Evolutionary conservation across 2,113 vertebrate genomes (phyloP), one percentile per base, ranked within the genome.

Genomic region (Sigmodon hispidus): DNA sequence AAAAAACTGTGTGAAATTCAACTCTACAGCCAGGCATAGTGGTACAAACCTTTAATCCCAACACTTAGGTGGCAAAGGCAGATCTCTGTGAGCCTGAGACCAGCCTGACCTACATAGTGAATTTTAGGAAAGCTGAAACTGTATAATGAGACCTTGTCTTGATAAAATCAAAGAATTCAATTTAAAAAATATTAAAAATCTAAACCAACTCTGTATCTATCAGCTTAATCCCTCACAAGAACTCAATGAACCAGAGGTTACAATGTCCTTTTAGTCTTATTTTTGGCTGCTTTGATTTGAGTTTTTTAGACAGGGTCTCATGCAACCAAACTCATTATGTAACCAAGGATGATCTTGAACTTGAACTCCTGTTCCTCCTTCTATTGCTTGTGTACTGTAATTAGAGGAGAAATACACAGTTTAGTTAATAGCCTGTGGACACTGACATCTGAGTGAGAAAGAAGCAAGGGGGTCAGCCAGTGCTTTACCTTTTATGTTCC

Each of bases 1-100:
- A 24, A 59, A 75, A 55, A 96, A 59, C 80, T 70, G 24, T 55
- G 36, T 57, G 90, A 61, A 84, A 57, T 90, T 91, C 59, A 95
- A 26, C n/a, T 52, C 34, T n/a, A 12, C 43, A 36, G 80, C n/a
- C 13, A 16, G 55, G 55, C 13, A 15, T 31, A 29, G 40, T 61
- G 57, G 7, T 1, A 2, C 57, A 45, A 0, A 1, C 81, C 57
- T 84, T 84, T 63, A 45, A 84, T 45, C 57, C 57, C 55, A 45
- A 16, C 16, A 31, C 57, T 63, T 11, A 40, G 1, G 57, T 19
- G 57, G 22, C 15, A 84, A 57, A 84, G 26, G 26, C 57, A 45
- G 40, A 29, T 61, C 80, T 17, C n/a, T 83, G 57, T 63, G 57
- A 40, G 79, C 26, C 3, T 59, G 79, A 59, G 52, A 21, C 52